Percentiles rank a stretch among this genome's conserved stretches.
phyloP scores from a whole-genome alignment of 1,140 invertebrate species.

The Trichonephila clavata region DNA sequence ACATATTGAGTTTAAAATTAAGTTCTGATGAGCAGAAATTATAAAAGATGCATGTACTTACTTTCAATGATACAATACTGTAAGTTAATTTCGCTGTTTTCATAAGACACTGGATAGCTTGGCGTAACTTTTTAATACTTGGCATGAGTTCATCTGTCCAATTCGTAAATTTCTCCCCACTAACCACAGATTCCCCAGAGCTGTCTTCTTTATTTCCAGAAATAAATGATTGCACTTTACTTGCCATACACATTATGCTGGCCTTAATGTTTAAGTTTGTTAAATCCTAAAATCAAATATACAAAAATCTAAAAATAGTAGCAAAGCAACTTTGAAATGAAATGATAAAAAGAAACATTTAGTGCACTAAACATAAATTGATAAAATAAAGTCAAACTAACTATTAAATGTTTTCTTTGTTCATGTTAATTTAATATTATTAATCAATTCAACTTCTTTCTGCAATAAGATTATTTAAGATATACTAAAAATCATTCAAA shows the following conservation, averaged over 20 bases:
- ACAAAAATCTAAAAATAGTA: background rate
- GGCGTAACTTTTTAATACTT: conserved; percentile 89
- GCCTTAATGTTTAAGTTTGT: conserved; percentile 94
- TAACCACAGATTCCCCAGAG: background rate
- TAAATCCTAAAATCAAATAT: conserved; percentile 84
- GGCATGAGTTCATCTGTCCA: conserved; percentile 89
- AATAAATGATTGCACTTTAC: conserved; percentile 83
- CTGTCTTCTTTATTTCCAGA: conserved; percentile 9
- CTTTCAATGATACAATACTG: conserved; percentile 90
- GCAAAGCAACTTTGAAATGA: too few species aligned
- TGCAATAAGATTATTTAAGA: too few species aligned
- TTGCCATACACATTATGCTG: conserved; percentile 91
- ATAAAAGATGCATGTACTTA: conserved; percentile 64
- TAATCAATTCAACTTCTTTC: too few species aligned
- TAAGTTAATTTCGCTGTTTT: conserved; percentile 92
- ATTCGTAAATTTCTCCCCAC: conserved; percentile 80
- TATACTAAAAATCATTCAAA: too few species aligned
- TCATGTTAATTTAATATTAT: too few species aligned
- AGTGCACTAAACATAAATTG: too few species aligned
- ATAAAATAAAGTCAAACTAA: too few species aligned
- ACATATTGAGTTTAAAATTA: too few species aligned
- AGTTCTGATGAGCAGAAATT: too few species aligned
- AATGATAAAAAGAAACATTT: too few species aligned
- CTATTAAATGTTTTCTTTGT: too few species aligned
- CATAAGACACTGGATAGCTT: conserved; percentile 89